phyloP scores from a whole-genome alignment of 2,797 vertebrate genomes.

The Sarcoramphus papa region DNA sequence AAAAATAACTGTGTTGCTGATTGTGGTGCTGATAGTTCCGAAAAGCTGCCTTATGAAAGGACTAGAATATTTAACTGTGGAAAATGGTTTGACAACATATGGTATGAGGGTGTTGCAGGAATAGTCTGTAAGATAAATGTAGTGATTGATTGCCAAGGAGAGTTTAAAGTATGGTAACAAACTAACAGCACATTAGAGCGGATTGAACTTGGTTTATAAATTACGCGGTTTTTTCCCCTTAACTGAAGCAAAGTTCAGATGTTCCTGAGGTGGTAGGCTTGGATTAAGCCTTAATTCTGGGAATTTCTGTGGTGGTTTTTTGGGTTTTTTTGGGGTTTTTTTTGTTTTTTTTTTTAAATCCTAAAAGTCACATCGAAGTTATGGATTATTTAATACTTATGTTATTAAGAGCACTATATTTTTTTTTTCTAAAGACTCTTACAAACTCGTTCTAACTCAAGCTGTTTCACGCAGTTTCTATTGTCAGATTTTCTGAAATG shows the following conservation, averaged over 20 bases:
- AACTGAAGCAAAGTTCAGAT: neutral
- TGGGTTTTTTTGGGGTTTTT: too few species aligned
- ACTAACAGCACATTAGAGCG: neutral
- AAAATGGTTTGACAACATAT: neutral
- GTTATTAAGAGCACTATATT: neutral
- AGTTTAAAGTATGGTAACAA: neutral
- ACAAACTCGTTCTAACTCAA: neutral
- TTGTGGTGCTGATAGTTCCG: neutral
- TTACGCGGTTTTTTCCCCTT: accelerated
- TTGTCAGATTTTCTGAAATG: neutral
- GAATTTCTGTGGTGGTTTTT: neutral
- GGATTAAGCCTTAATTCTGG: neutral
- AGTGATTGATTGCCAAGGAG: neutral
- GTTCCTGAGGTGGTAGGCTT: neutral
- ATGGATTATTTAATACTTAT: neutral
- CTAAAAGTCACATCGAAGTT: neutral
- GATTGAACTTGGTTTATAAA: neutral
- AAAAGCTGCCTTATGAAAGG: neutral
- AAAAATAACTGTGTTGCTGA: neutral
- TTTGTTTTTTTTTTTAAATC: neutral
- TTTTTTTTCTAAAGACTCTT: neutral
- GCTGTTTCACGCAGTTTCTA: neutral
- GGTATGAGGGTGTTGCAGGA: neutral
- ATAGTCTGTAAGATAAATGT: neutral
- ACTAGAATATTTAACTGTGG: neutral